Percentiles rank a stretch among this genome's conserved stretches.
phyloP scores from a whole-genome alignment of 1,140 invertebrate genomes.

The Zaprionus gabonicus region DNA sequence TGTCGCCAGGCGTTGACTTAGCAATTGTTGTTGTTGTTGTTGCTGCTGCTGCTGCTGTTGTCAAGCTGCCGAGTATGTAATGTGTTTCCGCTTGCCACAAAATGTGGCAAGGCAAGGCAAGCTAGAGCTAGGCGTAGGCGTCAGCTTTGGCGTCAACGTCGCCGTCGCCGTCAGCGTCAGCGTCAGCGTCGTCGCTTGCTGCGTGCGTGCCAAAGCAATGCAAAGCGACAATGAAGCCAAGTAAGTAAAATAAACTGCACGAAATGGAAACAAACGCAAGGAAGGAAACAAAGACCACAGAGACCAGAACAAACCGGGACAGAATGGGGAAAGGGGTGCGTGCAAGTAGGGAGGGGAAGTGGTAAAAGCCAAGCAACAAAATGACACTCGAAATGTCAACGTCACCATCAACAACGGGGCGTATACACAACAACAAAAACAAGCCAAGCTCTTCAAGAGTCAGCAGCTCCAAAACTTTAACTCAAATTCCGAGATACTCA shows the following conservation, averaged over 20 bases:
- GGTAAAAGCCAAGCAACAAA: constrained; percentile 39
- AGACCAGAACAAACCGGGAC: neutral
- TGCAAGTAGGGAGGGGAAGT: neutral
- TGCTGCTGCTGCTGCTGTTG: constrained; percentile 44
- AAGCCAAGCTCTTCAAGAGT: neutral
- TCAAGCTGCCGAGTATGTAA: constrained; percentile 78
- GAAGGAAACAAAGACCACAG: constrained; percentile 25
- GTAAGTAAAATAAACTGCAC: constrained; percentile 39
- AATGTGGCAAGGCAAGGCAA: constrained; percentile 49
- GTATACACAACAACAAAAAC: constrained; percentile 35
- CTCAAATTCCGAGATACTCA: constrained; percentile 21
- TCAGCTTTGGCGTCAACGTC: constrained; percentile 2
- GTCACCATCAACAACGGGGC: constrained; percentile 46
- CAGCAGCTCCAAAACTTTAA: constrained; percentile 19
- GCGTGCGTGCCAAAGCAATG: constrained; percentile 65
- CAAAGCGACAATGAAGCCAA: constrained; percentile 45
- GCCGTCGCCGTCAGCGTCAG: constrained; percentile 4
- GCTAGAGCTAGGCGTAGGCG: constrained; percentile 26
- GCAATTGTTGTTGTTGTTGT: constrained; percentile 13
- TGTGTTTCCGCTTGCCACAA: constrained; percentile 77
- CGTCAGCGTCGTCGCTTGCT: constrained; percentile 20
- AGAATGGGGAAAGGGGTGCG: neutral
- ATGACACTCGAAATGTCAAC: constrained; percentile 77
- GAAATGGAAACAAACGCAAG: constrained; percentile 27
- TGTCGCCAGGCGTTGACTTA: constrained; percentile 59